Base-by-base conservation (phyloP, 2,113 vertebrate species). In the Isichthys henryi region DNA sequence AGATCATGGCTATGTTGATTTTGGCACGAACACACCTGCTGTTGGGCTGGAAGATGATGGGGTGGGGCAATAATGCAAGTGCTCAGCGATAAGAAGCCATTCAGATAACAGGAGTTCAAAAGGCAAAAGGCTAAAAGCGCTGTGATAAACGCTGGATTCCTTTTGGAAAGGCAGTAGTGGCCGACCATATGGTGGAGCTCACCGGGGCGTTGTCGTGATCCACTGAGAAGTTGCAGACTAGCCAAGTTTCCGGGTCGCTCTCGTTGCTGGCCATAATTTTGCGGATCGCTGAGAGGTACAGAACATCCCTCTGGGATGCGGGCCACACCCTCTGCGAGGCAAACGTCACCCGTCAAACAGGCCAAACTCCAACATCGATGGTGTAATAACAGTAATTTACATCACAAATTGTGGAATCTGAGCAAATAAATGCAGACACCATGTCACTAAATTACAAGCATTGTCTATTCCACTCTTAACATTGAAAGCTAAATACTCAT, bases 1-100 rank as follows among this genome's bases (percentile, higher is more conserved):
- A 99, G 93, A 99, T 99, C 97, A 99, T 97, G 91, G 98, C 98
- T 83, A 99, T 95, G 91, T 98, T 99, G 96, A 99, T 99, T 97
- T 99, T 99, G 96, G 98, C 98, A 96, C 98, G 98, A 90, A 99
- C 97, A 93, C 98, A 99, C 88, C 97, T 96, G 92, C 97, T 98
- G 89, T 97, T 97, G 90, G 97, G 95, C 98, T 99, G 93, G n/a
- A 93, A 86, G 84, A 88, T 27, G 90, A 6, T 52, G 21, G 48
- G 90, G 8, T 62, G 21, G 62, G 31, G 4, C 6, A 43, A 80
- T 80, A 6, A 39, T 21, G 74, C 62, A 80, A 19, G 74, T 15
- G 13, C 74, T 70, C 62, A 70, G 62, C 3, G 3, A 70, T 70
- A 70, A 31, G 27, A 31, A 70, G 62, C 62, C 62, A 70, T 31